Evolutionary conservation across 2,888 invertebrate species (phyloP).

Genomic region (Orchesella flavescens): DNA sequence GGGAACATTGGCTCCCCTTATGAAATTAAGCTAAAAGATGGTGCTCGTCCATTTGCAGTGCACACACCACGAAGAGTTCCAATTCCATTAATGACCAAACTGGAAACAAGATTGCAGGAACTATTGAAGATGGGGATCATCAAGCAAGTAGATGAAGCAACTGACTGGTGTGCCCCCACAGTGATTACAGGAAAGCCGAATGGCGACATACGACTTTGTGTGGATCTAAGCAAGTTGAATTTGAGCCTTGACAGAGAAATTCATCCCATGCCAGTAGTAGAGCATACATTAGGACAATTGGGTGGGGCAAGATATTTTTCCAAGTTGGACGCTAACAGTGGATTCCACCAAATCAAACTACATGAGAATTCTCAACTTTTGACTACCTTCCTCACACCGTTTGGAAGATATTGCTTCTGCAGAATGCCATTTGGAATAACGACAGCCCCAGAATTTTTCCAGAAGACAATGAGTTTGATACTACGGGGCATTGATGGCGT

Average conservation of each 20-base stretch:
- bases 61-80: conserved; percentile 4
- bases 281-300: conserved; percentile 21
- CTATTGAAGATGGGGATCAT: conserved; percentile 13
- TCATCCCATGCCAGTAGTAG: conserved; percentile 23
- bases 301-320: background rate
- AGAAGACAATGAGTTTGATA: conserved; percentile 70
- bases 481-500: conserved; percentile 72
- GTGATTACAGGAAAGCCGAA: conserved; percentile 73
- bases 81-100: conserved; percentile 36
- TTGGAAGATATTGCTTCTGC: conserved; percentile 1
- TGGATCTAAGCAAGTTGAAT: conserved; percentile 44
- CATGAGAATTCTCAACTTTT: background rate
- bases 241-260: conserved; percentile 69
- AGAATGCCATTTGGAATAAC: conserved; percentile 6
- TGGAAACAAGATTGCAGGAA: background rate
- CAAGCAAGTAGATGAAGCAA: conserved; percentile 67
- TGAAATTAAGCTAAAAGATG: conserved; percentile 4
- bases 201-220: conserved; percentile 71
- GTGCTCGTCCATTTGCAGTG: background rate
- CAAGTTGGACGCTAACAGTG: conserved; percentile 12
- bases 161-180: conserved; percentile 73
- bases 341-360: conserved; percentile 12
- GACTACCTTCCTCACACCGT: conserved; percentile 22
- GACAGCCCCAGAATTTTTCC: conserved; percentile 33
- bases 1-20: background rate